Percentiles rank a stretch among this genome's conserved stretches.
These are phyloP conservation scores for Andrena camellia DNA, from an alignment of 2,888 invertebrate species.

Conservation along the genomic window DNA sequence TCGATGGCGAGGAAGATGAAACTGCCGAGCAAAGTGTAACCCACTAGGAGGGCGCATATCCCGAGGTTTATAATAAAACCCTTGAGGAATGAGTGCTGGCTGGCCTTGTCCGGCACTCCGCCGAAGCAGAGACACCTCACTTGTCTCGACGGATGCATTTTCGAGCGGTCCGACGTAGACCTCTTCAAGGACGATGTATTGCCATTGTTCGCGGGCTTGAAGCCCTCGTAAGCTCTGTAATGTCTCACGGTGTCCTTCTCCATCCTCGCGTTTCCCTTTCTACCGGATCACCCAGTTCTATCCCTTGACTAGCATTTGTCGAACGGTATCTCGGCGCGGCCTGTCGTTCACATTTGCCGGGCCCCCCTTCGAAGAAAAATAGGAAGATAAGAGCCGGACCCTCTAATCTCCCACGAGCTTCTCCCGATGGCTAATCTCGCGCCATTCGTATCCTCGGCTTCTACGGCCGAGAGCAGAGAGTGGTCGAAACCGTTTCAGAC, in stretches of 20 bases:
- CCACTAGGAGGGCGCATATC: constrained; percentile 92
- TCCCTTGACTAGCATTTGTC: constrained; percentile 42
- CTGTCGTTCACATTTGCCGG: constrained; percentile 54
- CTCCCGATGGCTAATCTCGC: constrained; percentile 9
- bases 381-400: constrained; percentile 22
- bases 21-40: constrained; percentile 92
- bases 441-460: not conserved
- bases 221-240: constrained; percentile 84
- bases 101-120: constrained; percentile 83
- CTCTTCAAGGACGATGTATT: constrained; percentile 83
- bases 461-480: not conserved
- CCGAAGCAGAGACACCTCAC: constrained; percentile 83
- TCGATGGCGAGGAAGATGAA: constrained; percentile 95
- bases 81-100: constrained; percentile 88
- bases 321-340: constrained; percentile 27
- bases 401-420: constrained; percentile 15
- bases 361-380: constrained; percentile 3
- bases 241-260: constrained; percentile 82
- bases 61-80: constrained; percentile 93
- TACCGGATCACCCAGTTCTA: constrained; percentile 36
- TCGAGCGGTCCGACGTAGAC: constrained; percentile 70
- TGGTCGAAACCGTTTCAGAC: not conserved
- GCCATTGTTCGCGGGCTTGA: constrained; percentile 84
- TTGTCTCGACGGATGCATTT: constrained; percentile 76
- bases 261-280: constrained; percentile 69